Evolutionary conservation across 2,797 vertebrate species (phyloP).

Genomic region (Enteromius argenteus): DNA sequence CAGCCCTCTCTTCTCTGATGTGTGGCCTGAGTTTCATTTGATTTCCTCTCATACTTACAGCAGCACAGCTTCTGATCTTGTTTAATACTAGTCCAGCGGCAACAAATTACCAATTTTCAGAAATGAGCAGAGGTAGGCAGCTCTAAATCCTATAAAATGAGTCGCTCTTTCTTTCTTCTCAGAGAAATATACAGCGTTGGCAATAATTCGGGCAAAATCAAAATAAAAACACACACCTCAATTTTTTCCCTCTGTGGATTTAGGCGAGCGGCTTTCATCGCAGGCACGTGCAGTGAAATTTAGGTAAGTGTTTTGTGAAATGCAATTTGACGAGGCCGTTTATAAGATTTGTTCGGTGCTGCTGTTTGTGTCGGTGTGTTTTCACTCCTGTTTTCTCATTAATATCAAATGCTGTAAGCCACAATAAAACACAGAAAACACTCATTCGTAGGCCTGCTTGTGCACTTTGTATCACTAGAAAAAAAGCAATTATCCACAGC

Average conservation of each 20-base stretch:
- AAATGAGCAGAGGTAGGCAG: slow-evolving; percentile 70
- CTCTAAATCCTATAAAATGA: slow-evolving; percentile 48
- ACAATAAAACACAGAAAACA: slow-evolving; percentile 64
- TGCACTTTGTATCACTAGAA: slow-evolving; percentile 59
- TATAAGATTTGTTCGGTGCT: slow-evolving; percentile 65
- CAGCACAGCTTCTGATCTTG: slow-evolving; percentile 80
- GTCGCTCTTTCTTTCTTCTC: slow-evolving; percentile 31
- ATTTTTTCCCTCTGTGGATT: slow-evolving; percentile 38
- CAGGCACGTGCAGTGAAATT: slow-evolving; percentile 45
- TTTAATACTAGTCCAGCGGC: slow-evolving; percentile 83
- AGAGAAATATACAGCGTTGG: slow-evolving; percentile 36
- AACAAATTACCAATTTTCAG: slow-evolving; percentile 79
- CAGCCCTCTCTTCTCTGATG: slow-evolving; percentile 64
- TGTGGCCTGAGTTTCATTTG: slow-evolving; percentile 70
- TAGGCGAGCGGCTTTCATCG: slow-evolving; percentile 38
- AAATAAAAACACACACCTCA: slow-evolving; percentile 53
- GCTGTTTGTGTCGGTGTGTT: slow-evolving; percentile 72
- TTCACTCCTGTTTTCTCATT: slow-evolving; percentile 74
- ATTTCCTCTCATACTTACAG: slow-evolving; percentile 80
- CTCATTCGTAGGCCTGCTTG: slow-evolving; percentile 62
- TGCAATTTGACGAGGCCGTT: slow-evolving; percentile 61
- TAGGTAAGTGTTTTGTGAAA: slow-evolving; percentile 59
- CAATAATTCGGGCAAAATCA: slow-evolving; percentile 47
- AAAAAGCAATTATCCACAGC: slow-evolving; percentile 63
- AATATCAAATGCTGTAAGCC: slow-evolving; percentile 77